Base-by-base conservation (phyloP, 2,113 vertebrate genomes). In the Hippocampus comes region DNA sequence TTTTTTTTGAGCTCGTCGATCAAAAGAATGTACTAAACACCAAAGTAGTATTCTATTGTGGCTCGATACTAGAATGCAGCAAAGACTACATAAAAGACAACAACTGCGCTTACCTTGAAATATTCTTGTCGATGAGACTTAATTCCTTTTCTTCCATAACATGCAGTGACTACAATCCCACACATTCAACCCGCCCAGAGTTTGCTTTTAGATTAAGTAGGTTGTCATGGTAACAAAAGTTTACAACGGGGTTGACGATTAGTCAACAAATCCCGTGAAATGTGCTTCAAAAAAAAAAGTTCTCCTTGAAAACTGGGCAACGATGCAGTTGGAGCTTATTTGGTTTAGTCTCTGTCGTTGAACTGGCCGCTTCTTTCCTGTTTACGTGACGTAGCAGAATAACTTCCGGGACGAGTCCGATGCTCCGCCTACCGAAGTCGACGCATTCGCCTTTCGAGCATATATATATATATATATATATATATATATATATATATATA, bases 121-220 rank as follows among this genome's bases (percentile, higher is more conserved):
- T 80, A 38, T 89, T 81, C 70, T 91, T 90, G 83, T 93, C 90
- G 67, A 94, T 91, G 17, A 94, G 87, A 77, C 90, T 89, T 65
- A 94, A 85, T 70, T 93, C 93, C 72, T 91, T 86, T 74, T 90
- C 86, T 65, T 80, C 89, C 89, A 90, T 90, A 51, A 51, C 82
- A 34, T 5, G 61, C 49, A 55, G 21, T 2, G 41, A 65, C n/a
- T 46, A 23, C 2, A 23, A 23, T 46, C n/a, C 21, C 3, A 61
- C 18, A 61, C 34, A 30, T 2, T 48, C 14, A 38, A 38, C 49
- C 9, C 7, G n/a, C 9, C 41, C 9, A 49, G 25, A 23, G 12
- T 46, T 27, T 4, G n/a, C 10, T 27, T 67, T 67, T n/a, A 56
- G 23, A 61, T 34, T 7, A 8, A 25, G 20, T 18, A 49, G 12